Conservation (phyloP, 2,888 invertebrate genomes). For the Dynastes grantii region DNA sequence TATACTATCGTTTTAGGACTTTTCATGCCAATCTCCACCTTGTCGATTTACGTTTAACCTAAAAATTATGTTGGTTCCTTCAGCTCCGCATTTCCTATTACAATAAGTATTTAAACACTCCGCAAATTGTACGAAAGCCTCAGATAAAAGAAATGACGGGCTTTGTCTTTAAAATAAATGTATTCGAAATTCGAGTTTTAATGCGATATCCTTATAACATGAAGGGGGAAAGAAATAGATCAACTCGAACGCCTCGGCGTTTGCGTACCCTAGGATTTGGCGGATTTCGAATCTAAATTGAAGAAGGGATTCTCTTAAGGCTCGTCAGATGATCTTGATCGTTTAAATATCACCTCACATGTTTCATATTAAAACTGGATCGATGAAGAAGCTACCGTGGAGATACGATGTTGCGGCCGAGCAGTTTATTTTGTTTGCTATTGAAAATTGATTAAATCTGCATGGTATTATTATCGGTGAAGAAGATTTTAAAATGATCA, state of each 20-base stretch:
- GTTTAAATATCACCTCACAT: conserved; percentile 48
- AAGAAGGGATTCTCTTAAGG: conserved; percentile 65
- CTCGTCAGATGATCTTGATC: conserved; percentile 62
- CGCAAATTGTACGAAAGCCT: not conserved
- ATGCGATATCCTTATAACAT: conserved; percentile 10
- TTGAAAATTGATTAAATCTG: too few species aligned
- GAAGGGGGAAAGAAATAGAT: conserved; percentile 27
- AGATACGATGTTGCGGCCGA: too few species aligned
- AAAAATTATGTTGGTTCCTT: too few species aligned
- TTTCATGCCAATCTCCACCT: too few species aligned
- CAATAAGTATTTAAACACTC: too few species aligned
- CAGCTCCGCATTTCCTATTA: too few species aligned
- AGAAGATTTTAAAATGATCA: too few species aligned
- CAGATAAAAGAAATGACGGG: conserved; percentile 9
- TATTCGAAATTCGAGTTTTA: conserved; percentile 21
- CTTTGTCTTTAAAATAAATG: conserved; percentile 5
- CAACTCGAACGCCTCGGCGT: conserved; percentile 48
- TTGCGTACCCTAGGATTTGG: conserved; percentile 64
- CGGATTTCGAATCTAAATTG: conserved; percentile 67
- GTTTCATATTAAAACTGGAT: conserved; percentile 13
- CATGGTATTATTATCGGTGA: too few species aligned
- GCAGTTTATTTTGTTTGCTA: too few species aligned
- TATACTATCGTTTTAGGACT: too few species aligned
- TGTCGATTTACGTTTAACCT: too few species aligned
- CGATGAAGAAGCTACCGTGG: too few species aligned